Evolutionary conservation across 1,140 invertebrate genomes (phyloP).

Genomic region (Calliopsis andreniformis): DNA sequence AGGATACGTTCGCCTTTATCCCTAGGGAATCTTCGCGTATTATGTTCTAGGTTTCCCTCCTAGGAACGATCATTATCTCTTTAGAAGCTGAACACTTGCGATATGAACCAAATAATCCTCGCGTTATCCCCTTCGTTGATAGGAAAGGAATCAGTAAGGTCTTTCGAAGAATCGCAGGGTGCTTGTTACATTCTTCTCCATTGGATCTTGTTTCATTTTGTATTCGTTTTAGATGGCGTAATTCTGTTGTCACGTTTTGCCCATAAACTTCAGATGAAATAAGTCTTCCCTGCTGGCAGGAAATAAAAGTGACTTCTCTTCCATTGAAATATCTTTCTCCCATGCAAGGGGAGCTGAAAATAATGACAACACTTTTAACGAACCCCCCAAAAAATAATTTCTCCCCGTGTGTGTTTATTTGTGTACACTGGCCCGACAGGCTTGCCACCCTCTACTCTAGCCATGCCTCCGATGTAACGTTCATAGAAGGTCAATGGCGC

Average conservation of each 20-base stretch:
- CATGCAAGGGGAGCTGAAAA: background rate
- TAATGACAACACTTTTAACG: slow-evolving; percentile 12
- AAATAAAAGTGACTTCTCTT: no score
- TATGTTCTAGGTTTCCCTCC: slow-evolving; percentile 70
- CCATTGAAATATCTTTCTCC: background rate
- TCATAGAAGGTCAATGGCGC: slow-evolving; percentile 71
- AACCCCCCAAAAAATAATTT: slow-evolving; percentile 38
- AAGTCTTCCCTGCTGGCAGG: no score
- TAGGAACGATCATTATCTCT: slow-evolving; percentile 75
- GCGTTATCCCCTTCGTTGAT: slow-evolving; percentile 46
- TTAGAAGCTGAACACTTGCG: slow-evolving; percentile 57
- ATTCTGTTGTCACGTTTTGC: no score
- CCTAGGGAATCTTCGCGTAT: slow-evolving; percentile 73
- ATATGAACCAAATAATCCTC: slow-evolving; percentile 54
- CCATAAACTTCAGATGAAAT: no score
- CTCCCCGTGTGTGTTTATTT: slow-evolving; percentile 38
- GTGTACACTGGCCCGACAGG: slow-evolving; percentile 29
- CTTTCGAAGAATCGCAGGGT: slow-evolving; percentile 53
- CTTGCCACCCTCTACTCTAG: slow-evolving; percentile 42
- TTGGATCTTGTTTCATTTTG: background rate
- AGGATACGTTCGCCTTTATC: slow-evolving; percentile 47
- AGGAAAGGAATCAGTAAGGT: slow-evolving; percentile 37
- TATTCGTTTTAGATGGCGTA: no score
- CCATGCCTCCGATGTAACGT: slow-evolving; percentile 17
- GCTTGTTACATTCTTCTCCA: background rate